Evolutionary conservation across 2,797 vertebrate species (phyloP).

Genomic region (Anas bernieri): DNA sequence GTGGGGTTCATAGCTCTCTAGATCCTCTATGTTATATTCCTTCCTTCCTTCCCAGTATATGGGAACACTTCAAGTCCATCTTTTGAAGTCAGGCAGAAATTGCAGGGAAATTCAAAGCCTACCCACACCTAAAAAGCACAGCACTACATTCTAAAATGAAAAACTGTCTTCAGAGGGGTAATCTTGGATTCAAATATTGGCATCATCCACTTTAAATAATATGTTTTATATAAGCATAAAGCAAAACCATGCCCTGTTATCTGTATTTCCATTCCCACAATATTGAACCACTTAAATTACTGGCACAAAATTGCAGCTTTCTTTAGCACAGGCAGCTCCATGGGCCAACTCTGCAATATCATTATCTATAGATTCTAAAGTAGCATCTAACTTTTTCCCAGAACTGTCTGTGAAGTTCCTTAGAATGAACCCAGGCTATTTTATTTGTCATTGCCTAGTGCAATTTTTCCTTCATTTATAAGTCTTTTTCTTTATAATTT

Average conservation of each 20-base stretch:
- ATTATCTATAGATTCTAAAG: slow-evolving; percentile 16
- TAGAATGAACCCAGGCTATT: background rate
- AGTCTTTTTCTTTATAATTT: background rate
- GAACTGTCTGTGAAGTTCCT: background rate
- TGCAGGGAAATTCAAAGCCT: background rate
- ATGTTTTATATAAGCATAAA: slow-evolving; percentile 27
- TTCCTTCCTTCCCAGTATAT: background rate
- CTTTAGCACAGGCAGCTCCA: background rate
- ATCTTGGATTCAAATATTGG: background rate
- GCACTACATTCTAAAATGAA: background rate
- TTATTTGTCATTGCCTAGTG: background rate
- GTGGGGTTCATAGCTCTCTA: background rate
- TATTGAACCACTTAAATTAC: background rate
- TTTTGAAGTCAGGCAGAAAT: background rate
- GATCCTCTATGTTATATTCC: background rate
- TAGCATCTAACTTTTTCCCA: background rate
- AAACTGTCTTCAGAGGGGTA: background rate
- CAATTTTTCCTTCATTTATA: background rate
- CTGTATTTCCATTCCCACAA: background rate
- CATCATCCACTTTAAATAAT: background rate
- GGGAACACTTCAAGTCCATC: background rate
- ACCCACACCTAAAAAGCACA: background rate
- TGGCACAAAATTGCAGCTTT: slow-evolving; percentile 1
- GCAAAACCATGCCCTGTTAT: slow-evolving; percentile 22
- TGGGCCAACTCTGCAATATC: slow-evolving; percentile 1